Conservation (phyloP, 2,797 vertebrate genomes). For the Lophotriccus pileatus region DNA sequence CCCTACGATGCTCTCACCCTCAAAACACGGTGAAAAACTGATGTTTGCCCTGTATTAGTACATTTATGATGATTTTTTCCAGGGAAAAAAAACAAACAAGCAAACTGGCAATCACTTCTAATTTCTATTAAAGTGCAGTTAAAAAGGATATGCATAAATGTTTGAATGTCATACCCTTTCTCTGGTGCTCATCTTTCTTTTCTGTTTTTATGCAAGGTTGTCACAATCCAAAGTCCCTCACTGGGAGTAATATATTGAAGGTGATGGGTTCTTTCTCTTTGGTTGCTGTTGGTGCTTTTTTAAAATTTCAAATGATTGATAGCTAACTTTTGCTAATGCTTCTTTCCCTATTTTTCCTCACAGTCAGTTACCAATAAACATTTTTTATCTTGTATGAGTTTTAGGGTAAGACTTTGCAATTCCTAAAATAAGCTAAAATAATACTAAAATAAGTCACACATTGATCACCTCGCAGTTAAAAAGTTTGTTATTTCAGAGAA, state of each 20-base stretch:
- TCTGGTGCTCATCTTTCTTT: background rate
- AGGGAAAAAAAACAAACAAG: accelerated
- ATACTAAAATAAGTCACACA: background rate
- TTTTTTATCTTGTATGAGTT: background rate
- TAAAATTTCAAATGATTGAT: background rate
- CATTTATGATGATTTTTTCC: background rate
- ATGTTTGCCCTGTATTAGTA: background rate
- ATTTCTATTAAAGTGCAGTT: background rate
- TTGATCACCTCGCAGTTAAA: background rate
- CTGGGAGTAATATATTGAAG: background rate
- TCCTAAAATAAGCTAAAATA: background rate
- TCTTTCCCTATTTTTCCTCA: background rate
- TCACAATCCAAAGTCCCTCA: background rate
- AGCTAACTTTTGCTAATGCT: background rate
- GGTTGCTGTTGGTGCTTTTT: background rate
- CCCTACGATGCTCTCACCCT: accelerated
- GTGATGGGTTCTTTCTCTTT: background rate
- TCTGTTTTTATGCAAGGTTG: background rate
- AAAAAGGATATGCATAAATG: background rate
- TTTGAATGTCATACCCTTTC: background rate
- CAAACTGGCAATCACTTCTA: background rate
- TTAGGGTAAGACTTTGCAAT: background rate
- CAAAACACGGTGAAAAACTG: background rate
- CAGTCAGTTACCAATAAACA: background rate
- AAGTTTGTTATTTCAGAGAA: background rate